Conservation (phyloP, 2,113 vertebrate genomes). For the Mobula birostris region DNA sequence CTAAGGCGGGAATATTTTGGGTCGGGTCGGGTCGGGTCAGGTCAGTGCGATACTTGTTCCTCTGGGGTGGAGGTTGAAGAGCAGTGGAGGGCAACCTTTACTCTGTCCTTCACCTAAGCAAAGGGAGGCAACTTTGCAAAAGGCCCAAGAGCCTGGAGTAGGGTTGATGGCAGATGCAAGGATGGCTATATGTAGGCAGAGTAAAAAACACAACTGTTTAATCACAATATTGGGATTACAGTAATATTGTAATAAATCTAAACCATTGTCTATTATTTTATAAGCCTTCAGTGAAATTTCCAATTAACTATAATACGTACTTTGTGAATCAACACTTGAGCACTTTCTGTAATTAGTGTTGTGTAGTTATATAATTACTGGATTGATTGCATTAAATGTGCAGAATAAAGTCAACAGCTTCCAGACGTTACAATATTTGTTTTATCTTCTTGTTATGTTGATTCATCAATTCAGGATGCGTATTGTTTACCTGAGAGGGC, state of each 20-base stretch:
- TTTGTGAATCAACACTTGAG: constrained; percentile 27
- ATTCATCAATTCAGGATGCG: background rate
- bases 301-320: constrained; percentile 11
- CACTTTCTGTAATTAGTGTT: constrained; percentile 25
- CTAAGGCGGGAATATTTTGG: no score
- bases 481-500: background rate
- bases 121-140: background rate
- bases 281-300: constrained; percentile 7
- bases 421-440: background rate
- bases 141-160: background rate
- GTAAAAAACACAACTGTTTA: background rate
- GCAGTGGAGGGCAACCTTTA: background rate
- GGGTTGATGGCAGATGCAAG: background rate
- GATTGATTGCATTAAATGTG: constrained; percentile 29
- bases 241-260: background rate
- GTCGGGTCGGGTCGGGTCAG: background rate
- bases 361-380: background rate
- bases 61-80: background rate
- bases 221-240: background rate
- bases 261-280: constrained; percentile 10
- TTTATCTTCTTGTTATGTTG: background rate
- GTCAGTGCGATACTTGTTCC: background rate
- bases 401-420: background rate
- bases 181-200: background rate
- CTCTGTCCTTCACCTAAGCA: background rate